These are phyloP conservation scores for Orussus abietinus DNA, from an alignment of 1,140 invertebrate genomes.

Conservation along the genomic window DNA sequence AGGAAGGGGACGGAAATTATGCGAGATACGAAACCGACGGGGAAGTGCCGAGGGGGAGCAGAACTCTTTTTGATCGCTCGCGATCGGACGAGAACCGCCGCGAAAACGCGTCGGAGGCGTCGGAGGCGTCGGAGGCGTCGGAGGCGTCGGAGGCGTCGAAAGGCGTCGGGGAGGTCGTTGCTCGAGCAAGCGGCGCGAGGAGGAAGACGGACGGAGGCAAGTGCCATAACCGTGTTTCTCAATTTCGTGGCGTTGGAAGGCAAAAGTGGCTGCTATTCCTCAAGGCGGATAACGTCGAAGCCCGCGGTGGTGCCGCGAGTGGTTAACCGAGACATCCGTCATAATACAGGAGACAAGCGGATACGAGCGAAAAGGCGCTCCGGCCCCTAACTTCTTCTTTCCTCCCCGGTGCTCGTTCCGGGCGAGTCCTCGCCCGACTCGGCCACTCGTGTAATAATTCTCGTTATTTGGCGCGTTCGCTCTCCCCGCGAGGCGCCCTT, in stretches of 20 bases:
- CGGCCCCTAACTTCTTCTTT: slow-evolving; percentile 44
- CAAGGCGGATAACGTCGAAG: background rate
- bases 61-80: slow-evolving; percentile 22
- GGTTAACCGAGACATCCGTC: slow-evolving; percentile 36
- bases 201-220: too few species aligned
- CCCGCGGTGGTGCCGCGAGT: slow-evolving; percentile 9
- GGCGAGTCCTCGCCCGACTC: slow-evolving; percentile 33
- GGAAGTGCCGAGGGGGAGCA: slow-evolving; percentile 13
- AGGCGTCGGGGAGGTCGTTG: too few species aligned
- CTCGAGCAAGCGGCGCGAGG: too few species aligned
- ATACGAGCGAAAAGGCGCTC: slow-evolving; percentile 32
- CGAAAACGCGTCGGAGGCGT: slow-evolving; percentile 6
- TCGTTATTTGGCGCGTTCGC: too few species aligned
- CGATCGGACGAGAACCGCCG: slow-evolving; percentile 17
- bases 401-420: slow-evolving; percentile 35
- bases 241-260: background rate
- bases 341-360: slow-evolving; percentile 38
- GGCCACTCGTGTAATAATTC: too few species aligned
- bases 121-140: slow-evolving; percentile 1
- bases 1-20: slow-evolving; percentile 20
- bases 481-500: too few species aligned
- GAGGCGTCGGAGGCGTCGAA: too few species aligned
- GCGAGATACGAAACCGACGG: slow-evolving; percentile 8
- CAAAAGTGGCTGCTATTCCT: background rate
- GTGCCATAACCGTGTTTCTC: slow-evolving; percentile 4